phyloP scores from a whole-genome alignment of 2,797 vertebrate species.

The Cirrhinus molitorella region DNA sequence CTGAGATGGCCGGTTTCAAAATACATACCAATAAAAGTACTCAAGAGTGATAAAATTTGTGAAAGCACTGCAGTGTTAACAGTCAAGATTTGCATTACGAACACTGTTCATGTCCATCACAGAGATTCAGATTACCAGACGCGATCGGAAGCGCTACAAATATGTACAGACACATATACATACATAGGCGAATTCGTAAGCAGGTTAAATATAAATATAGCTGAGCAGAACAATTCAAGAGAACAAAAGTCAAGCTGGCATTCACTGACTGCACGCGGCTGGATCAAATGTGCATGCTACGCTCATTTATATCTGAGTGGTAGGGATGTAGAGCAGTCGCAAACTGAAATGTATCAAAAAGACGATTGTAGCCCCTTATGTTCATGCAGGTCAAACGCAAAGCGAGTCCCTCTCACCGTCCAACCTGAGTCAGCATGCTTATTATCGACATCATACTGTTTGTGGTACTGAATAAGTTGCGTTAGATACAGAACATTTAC shows the following conservation, averaged over 20 bases:
- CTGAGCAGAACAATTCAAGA: conserved; percentile 48
- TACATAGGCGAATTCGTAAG: conserved; percentile 39
- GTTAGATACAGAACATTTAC: conserved; percentile 32
- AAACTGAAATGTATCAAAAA: conserved; percentile 24
- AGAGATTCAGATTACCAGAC: conserved; percentile 35
- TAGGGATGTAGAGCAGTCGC: conserved; percentile 5
- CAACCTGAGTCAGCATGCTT: conserved; percentile 21
- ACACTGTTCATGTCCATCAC: conserved; percentile 38
- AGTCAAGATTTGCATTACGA: conserved; percentile 59
- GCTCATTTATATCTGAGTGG: conserved; percentile 9
- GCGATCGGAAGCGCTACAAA: conserved; percentile 46
- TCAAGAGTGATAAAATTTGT: neutral
- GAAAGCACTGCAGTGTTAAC: conserved; percentile 60
- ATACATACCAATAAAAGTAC: conserved; percentile 45
- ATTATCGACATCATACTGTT: conserved; percentile 29
- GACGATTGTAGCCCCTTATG: neutral
- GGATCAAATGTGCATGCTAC: conserved; percentile 54
- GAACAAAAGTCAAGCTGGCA: conserved; percentile 41
- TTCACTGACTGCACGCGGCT: conserved; percentile 34
- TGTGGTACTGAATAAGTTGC: neutral
- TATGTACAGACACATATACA: conserved; percentile 51
- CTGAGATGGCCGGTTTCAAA: conserved; percentile 28
- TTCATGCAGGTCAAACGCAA: neutral
- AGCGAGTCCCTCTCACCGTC: neutral
- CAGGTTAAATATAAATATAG: conserved; percentile 58